Conservation (phyloP, 2,797 vertebrate species). For the Danio kyathit region DNA sequence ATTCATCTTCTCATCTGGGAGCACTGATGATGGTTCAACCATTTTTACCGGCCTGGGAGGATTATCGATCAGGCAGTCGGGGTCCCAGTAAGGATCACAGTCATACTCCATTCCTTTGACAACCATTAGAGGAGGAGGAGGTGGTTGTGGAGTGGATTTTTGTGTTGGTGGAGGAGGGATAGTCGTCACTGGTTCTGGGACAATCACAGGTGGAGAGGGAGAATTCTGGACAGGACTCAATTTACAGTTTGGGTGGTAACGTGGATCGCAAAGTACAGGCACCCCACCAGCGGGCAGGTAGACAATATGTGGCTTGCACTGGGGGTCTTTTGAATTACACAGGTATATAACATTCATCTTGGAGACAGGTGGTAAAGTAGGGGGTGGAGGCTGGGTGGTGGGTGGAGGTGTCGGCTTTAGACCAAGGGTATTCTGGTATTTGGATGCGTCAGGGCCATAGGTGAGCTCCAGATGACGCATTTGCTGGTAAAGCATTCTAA, state of each 20-base stretch:
- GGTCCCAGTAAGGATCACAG: constrained; percentile 83
- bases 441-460: constrained; percentile 75
- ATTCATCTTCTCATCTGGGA: constrained; percentile 55
- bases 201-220: constrained; percentile 57
- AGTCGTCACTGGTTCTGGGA: constrained; percentile 56
- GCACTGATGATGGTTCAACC: not conserved
- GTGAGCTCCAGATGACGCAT: constrained; percentile 79
- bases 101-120: constrained; percentile 76
- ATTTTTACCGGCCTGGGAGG: constrained; percentile 66
- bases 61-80: constrained; percentile 79
- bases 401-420: constrained; percentile 52
- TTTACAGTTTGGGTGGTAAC: constrained; percentile 72
- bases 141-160: constrained; percentile 29
- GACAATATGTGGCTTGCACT: constrained; percentile 78
- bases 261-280: constrained; percentile 78
- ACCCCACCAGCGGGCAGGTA: constrained; percentile 75
- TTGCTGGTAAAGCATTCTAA: constrained; percentile 81
- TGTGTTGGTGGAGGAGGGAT: constrained; percentile 27
- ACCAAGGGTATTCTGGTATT: constrained; percentile 74
- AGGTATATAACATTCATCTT: constrained; percentile 72
- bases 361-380: constrained; percentile 56
- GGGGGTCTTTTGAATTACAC: constrained; percentile 75
- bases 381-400: constrained; percentile 62
- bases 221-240: constrained; percentile 59
- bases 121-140: constrained; percentile 35